Conservation (phyloP, 1,140 invertebrate species). For the Anastrepha ludens region DNA sequence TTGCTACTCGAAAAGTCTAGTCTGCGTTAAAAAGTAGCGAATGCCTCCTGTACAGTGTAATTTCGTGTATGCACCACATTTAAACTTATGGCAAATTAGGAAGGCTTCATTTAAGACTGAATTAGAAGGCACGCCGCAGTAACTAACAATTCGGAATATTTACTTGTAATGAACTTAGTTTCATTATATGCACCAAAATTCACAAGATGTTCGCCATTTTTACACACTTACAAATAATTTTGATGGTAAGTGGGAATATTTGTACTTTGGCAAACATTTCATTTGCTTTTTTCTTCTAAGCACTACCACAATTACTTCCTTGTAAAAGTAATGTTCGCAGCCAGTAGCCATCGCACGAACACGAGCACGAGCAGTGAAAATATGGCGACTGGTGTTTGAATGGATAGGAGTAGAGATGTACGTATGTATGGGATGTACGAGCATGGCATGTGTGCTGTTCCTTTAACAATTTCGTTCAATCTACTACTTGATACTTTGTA, state of each 20-base stretch:
- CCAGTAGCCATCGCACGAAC: no score
- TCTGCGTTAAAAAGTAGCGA: no score
- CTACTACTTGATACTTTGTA: background rate
- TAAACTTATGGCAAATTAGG: background rate
- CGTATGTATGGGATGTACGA: background rate
- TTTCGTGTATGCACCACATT: background rate
- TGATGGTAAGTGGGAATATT: constrained; percentile 19
- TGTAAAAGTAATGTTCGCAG: background rate
- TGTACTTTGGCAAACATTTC: constrained; percentile 18
- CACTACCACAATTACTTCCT: constrained; percentile 15
- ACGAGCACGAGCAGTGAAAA: background rate
- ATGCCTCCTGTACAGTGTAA: no score
- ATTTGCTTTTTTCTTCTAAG: background rate
- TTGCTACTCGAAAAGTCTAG: no score
- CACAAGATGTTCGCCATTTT: background rate
- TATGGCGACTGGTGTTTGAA: background rate
- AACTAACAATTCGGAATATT: constrained; percentile 12
- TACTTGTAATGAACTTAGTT: constrained; percentile 20
- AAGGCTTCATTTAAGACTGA: background rate
- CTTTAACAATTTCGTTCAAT: constrained; percentile 3
- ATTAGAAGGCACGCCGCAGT: background rate
- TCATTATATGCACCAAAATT: background rate
- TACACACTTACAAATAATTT: background rate
- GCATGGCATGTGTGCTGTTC: no score
- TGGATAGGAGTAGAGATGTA: background rate